Conservation (phyloP, 2,113 vertebrate genomes). For the Calypte anna region DNA sequence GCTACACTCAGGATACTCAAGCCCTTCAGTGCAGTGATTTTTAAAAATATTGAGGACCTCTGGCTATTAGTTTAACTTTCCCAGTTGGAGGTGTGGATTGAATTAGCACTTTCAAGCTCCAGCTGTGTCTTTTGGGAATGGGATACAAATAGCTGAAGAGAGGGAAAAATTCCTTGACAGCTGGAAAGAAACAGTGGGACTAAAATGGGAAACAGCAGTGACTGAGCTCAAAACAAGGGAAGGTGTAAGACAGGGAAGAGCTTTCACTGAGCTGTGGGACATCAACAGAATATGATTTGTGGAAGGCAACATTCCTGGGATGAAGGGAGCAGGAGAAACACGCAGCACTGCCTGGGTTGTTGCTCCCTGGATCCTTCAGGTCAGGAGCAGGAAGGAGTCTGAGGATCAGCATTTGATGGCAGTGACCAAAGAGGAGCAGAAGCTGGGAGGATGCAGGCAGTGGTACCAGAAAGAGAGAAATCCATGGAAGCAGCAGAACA, state of each 20-base stretch:
- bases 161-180: neutral
- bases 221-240: neutral
- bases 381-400: neutral
- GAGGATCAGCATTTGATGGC: rapidly evolving
- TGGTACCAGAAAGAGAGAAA: neutral
- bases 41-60: neutral
- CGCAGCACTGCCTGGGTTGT: rapidly evolving
- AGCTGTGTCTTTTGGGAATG: neutral
- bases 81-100: neutral
- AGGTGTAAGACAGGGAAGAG: neutral
- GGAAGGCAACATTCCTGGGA: neutral
- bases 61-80: neutral
- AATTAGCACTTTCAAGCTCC: neutral
- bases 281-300: neutral
- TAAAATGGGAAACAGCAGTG: neutral
- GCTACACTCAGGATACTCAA: neutral
- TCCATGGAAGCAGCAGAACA: slow-evolving; percentile 13
- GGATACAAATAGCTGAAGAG: neutral
- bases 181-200: neutral
- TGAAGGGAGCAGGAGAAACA: neutral
- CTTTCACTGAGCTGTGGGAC: neutral
- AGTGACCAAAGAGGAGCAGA: neutral
- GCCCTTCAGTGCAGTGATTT: neutral
- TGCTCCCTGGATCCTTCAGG: neutral
- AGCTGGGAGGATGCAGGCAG: neutral